Percentiles rank a stretch among this genome's conserved stretches.
phyloP scores from a whole-genome alignment of 2,797 vertebrate genomes.

The Neoniphon sammara region DNA sequence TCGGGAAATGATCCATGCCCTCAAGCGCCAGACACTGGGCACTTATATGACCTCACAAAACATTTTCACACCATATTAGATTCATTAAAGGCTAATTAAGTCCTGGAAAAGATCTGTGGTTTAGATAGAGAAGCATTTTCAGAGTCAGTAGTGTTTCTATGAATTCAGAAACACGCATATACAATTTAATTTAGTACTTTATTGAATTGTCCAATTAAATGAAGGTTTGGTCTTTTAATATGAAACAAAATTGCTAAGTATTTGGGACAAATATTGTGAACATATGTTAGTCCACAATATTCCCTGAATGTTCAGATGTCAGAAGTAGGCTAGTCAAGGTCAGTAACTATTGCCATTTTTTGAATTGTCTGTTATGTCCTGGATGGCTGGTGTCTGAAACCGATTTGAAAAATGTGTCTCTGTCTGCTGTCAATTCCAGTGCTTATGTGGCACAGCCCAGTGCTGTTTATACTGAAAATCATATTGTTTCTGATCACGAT shows the following conservation, averaged over 20 bases:
- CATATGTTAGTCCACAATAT: not conserved
- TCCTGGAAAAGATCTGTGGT: conserved; percentile 7
- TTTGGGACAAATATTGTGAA: conserved; percentile 36
- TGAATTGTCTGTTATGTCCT: not conserved
- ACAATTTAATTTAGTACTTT: not conserved
- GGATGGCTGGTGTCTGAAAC: conserved; percentile 21
- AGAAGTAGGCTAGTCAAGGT: not conserved
- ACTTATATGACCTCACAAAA: conserved; percentile 74
- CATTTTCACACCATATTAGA: conserved; percentile 64
- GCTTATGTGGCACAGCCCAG: conserved; percentile 28
- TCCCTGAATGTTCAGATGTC: not conserved
- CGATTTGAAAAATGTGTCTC: not conserved
- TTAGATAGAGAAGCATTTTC: not conserved
- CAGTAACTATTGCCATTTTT: not conserved
- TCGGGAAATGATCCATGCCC: conserved; percentile 81
- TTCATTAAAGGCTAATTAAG: conserved; percentile 55
- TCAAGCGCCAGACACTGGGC: conserved; percentile 69
- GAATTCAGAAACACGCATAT: not conserved
- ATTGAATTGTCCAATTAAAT: not conserved
- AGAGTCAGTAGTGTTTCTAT: not conserved
- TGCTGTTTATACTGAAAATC: not conserved
- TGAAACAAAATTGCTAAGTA: not conserved
- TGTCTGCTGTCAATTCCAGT: conserved; percentile 3
- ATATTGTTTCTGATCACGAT: conserved; percentile 9
- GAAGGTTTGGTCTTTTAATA: not conserved